Percentiles rank a stretch among this genome's conserved stretches.
phyloP scores from a whole-genome alignment of 2,797 vertebrate genomes.

The Florisuga fusca region DNA sequence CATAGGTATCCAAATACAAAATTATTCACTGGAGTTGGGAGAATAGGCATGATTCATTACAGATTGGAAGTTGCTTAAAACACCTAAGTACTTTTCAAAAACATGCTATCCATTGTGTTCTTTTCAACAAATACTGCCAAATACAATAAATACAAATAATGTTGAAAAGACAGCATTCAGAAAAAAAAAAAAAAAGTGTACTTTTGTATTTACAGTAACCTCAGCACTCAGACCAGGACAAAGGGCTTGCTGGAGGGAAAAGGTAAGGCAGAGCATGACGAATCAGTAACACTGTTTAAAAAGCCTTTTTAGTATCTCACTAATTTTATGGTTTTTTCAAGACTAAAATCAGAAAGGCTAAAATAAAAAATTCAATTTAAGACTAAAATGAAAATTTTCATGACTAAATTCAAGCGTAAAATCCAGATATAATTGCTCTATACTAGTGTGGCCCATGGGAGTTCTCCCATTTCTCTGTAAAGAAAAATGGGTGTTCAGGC shows the following conservation, averaged over 20 bases:
- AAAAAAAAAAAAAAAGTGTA: background rate
- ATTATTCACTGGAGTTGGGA: background rate
- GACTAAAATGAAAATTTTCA: background rate
- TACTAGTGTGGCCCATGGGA: accelerated
- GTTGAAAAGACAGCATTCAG: background rate
- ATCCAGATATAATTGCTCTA: background rate
- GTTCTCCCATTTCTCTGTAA: background rate
- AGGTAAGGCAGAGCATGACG: background rate
- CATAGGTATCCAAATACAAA: background rate
- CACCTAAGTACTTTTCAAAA: background rate
- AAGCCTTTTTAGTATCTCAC: background rate
- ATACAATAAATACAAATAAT: background rate
- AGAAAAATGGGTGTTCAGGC: background rate
- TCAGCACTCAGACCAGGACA: background rate
- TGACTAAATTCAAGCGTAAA: background rate
- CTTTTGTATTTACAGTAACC: background rate
- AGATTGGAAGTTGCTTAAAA: background rate
- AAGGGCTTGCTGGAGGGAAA: background rate
- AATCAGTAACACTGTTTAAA: background rate
- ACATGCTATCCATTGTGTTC: background rate
- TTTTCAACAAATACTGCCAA: background rate
- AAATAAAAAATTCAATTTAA: too few relatives aligned
- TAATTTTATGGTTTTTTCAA: background rate
- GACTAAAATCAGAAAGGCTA: background rate
- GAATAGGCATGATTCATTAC: background rate